Evolutionary conservation across 2,113 vertebrate species (phyloP).

Genomic region (Sceloporus tristichus): DNA sequence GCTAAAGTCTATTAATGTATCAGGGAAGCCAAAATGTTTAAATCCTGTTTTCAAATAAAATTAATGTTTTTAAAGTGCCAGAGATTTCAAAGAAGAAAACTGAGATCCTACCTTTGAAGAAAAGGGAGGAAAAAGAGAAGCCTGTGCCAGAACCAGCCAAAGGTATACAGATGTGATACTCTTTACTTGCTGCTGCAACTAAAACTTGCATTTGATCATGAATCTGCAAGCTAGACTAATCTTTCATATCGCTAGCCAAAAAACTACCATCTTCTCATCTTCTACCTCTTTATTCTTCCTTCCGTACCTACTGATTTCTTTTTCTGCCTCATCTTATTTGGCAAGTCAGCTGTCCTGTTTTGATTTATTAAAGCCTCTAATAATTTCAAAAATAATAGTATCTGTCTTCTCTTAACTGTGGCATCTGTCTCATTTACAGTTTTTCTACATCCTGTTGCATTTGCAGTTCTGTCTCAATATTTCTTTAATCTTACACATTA

Average conservation of each 20-base stretch:
- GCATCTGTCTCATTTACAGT: neutral
- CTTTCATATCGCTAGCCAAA: conserved; percentile 14
- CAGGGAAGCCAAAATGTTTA: conserved; percentile 23
- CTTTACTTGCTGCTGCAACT: conserved; percentile 45
- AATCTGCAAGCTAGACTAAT: conserved; percentile 37
- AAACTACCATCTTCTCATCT: conserved; percentile 48
- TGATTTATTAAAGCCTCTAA: conserved; percentile 2
- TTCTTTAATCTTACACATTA: conserved; percentile 65
- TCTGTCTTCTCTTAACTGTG: conserved; percentile 26
- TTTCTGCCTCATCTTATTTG: conserved; percentile 36
- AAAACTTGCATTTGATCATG: conserved; percentile 15
- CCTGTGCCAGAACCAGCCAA: conserved; percentile 72
- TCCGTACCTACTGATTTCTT: conserved; percentile 25
- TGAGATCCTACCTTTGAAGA: conserved; percentile 70
- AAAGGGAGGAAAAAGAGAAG: conserved; percentile 76
- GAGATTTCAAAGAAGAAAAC: conserved; percentile 78
- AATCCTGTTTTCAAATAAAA: conserved; percentile 43
- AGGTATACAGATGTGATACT: conserved; percentile 72
- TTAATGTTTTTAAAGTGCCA: conserved; percentile 74
- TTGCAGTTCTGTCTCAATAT: conserved; percentile 29
- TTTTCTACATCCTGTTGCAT: conserved; percentile 29
- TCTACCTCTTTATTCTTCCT: conserved; percentile 44
- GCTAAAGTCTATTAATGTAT: neutral
- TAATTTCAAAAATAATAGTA: neutral
- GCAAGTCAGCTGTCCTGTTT: conserved; percentile 38